Base-by-base conservation (phyloP, 2,797 vertebrate genomes). In the Zonotrichia albicollis region DNA sequence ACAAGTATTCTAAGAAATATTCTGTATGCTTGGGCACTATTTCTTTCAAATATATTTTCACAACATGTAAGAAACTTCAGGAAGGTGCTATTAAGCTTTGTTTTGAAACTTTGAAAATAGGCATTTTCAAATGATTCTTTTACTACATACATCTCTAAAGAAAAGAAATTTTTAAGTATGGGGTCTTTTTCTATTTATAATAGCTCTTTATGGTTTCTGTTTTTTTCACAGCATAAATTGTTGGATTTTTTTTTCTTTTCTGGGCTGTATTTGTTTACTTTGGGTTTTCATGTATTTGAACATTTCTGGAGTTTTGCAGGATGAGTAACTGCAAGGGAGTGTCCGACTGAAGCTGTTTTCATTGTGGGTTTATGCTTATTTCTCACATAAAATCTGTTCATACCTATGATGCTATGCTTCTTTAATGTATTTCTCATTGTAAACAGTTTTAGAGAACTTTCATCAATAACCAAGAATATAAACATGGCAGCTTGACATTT, bases 211-310 rank as follows among this genome's bases (percentile, higher is more conserved):
- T 84, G 30, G 20, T 58, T 89, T 87, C 60, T 75, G 14, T 0
- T 3, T 51, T 93, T 81, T 90, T 78, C 71, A 43, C 20, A 36
- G 27, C 6, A 7, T 53, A 80, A 89, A 57, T 36, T 71, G 18
- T 38, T 70, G 46, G 43, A 48, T 34, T 83, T 54, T 4, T 75
- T 87, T 84, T 50, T 84, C 32, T 70, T 90, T 78, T 84, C 55
- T 73, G n/a, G 18, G 36, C 40, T 89, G 5, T 79, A 17, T 91
- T 89, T 95, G 32, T 93, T 85, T 89, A 45, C 34, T 91, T 89
- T 76, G 53, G 6, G 29, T 83, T 25, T 87, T 89, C 0, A 0
- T 55, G 30, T 68, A 16, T 67, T 76, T 82, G 48, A 73, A 60
- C 46, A 40, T 82, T 89, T 91, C 40, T 89, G 72, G 70, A 76